Conservation (phyloP, 2,113 vertebrate genomes). For the Silurus meridionalis region DNA sequence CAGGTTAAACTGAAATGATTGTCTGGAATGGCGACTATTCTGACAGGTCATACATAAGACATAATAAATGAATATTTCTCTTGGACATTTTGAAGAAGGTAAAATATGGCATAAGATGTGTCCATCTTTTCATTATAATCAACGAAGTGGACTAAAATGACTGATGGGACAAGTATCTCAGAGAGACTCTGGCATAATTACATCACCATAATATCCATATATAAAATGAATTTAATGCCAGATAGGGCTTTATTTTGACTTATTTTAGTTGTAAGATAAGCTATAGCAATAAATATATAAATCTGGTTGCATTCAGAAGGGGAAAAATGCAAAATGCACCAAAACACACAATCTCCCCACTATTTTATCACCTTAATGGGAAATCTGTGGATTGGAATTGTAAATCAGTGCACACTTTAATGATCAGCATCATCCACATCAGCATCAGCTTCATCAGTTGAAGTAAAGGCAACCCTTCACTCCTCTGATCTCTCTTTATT, state of each 20-base stretch:
- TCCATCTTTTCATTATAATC: too few species aligned
- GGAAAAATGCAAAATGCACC: neutral
- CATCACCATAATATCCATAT: neutral
- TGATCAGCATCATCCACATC: neutral
- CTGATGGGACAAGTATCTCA: neutral
- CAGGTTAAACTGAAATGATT: neutral
- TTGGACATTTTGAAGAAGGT: neutral
- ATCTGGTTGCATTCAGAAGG: neutral
- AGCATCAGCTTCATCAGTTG: neutral
- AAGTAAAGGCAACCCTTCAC: neutral
- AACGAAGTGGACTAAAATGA: neutral
- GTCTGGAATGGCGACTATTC: neutral
- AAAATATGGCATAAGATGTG: neutral
- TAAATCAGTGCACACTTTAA: neutral
- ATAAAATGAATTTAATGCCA: neutral
- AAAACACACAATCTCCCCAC: neutral
- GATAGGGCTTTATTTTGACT: slow-evolving; percentile 1
- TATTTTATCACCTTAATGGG: neutral
- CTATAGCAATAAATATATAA: neutral
- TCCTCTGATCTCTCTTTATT: neutral
- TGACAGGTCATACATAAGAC: neutral
- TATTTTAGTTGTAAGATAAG: neutral
- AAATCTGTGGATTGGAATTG: neutral
- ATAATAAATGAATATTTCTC: neutral
- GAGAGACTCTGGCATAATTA: neutral